These are phyloP conservation scores for Diacarnus erythraeanus DNA, from an alignment of 37 sponge, comb jelly and placozoan genomes.

Conservation along the genomic window DNA sequence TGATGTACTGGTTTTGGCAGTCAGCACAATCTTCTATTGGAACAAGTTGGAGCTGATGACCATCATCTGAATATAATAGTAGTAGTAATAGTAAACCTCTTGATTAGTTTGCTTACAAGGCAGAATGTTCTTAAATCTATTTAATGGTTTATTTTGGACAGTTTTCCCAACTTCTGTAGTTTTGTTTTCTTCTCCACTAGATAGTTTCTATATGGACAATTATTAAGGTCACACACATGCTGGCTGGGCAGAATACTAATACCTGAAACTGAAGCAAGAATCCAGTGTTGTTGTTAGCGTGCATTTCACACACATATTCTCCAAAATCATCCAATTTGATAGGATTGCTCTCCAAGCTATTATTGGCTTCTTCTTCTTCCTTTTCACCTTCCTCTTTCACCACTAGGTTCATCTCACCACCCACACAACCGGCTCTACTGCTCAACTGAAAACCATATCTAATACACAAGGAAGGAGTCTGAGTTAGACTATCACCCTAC, in stretches of 20 bases:
- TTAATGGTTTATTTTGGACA: not conserved
- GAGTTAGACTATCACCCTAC: too few species aligned
- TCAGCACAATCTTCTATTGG: not conserved
- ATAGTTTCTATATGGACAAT: not conserved
- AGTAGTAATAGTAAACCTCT: not conserved
- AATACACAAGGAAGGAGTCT: not conserved
- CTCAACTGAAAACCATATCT: not conserved
- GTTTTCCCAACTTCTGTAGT: not conserved
- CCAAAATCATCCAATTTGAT: not conserved
- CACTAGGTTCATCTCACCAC: not conserved
- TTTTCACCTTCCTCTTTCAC: not conserved
- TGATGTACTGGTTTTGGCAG: not conserved
- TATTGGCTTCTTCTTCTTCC: not conserved
- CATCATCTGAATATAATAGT: not conserved
- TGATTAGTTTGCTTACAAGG: not conserved
- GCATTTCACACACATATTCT: not conserved
- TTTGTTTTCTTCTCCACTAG: not conserved
- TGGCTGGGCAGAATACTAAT: not conserved
- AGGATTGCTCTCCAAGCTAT: not conserved
- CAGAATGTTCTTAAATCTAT: not conserved
- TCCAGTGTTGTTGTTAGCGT: not conserved
- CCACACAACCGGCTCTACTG: not conserved
- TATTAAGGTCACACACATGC: not conserved
- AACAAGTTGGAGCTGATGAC: not conserved
- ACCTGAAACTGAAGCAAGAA: not conserved